These are phyloP conservation scores for Zeuzera pyrina DNA, from an alignment of 2,888 invertebrate species.

Conservation along the genomic window DNA sequence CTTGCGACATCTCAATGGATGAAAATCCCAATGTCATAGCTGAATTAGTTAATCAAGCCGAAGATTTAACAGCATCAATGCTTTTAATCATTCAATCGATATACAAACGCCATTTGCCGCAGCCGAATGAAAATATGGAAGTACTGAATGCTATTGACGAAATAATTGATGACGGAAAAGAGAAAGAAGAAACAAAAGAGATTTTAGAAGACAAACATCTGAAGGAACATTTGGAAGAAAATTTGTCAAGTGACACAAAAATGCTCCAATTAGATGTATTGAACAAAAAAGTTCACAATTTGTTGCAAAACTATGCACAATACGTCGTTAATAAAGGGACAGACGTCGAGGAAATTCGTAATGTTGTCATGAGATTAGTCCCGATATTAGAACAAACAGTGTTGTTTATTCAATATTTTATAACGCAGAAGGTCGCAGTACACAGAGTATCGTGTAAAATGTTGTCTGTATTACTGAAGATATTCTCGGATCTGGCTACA, in stretches of 20 bases:
- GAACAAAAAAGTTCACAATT: conserved; percentile 43
- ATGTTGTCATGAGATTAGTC: conserved; percentile 57
- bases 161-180: conserved; percentile 40
- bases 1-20: conserved; percentile 26
- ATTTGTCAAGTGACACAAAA: conserved; percentile 74
- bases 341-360: conserved; percentile 31
- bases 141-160: conserved; percentile 48
- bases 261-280: conserved; percentile 70
- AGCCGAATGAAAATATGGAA: conserved; percentile 33
- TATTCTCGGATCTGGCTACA: conserved; percentile 86
- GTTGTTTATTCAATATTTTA: conserved; percentile 82
- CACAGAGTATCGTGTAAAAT: conserved; percentile 88
- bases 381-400: conserved; percentile 86
- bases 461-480: conserved; percentile 83
- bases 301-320: conserved; percentile 55
- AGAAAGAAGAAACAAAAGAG: conserved; percentile 59
- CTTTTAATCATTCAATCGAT: conserved; percentile 43
- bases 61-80: conserved; percentile 51
- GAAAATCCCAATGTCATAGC: neutral
- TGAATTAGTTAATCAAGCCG: conserved; percentile 33
- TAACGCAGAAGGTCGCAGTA: conserved; percentile 83
- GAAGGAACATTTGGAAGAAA: conserved; percentile 76
- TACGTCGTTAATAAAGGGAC: conserved; percentile 32
- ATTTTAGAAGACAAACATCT: conserved; percentile 76
- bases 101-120: conserved; percentile 54